Conservation (phyloP, 2,797 vertebrate species). For the Myoxocephalus aenaeus region DNA sequence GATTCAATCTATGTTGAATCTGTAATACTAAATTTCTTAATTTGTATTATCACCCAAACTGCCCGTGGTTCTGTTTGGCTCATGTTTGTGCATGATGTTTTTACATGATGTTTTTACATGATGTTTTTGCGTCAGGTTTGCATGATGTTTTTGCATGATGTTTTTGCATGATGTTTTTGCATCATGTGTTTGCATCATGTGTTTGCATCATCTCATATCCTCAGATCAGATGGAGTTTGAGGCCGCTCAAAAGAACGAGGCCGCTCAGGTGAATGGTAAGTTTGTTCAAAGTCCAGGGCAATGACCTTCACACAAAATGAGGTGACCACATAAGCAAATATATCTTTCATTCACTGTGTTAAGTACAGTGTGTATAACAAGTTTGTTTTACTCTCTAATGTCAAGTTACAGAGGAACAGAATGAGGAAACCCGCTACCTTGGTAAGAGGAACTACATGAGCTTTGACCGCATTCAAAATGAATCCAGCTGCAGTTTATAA, state of each 20-base stretch:
- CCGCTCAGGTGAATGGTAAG: constrained; percentile 72
- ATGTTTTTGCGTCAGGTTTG: background rate
- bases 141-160: background rate
- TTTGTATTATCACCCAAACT: background rate
- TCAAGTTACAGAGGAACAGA: constrained; percentile 66
- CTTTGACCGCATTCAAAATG: constrained; percentile 4
- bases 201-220: background rate
- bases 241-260: constrained; percentile 68
- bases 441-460: constrained; percentile 59
- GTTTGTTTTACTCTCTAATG: background rate
- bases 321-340: constrained; percentile 4
- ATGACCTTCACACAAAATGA: background rate
- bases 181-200: background rate
- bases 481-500: constrained; percentile 14
- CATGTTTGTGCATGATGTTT: background rate
- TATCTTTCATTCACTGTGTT: background rate
- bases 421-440: constrained; percentile 53
- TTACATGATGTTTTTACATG: background rate
- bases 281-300: constrained; percentile 7
- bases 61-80: background rate
- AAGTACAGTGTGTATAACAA: background rate
- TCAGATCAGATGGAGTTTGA: constrained; percentile 81
- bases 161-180: background rate
- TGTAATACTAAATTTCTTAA: background rate
- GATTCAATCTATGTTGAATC: background rate